A percentile compares a stretch with the other conserved stretches of the same genome.
Conservation (phyloP, 2,113 vertebrate genomes). For the Taurulus bubalis region DNA sequence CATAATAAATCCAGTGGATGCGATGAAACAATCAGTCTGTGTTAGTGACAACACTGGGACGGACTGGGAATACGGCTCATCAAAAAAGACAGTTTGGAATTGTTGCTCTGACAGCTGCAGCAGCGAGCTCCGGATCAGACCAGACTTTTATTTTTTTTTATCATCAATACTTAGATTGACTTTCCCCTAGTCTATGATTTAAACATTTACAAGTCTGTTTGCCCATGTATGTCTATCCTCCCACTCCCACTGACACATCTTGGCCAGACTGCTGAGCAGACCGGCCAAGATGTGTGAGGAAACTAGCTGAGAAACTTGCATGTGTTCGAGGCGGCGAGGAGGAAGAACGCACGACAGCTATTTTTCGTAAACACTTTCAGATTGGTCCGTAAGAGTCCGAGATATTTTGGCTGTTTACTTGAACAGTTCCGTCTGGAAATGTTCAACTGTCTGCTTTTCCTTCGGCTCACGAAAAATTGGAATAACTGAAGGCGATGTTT, state of each 20-base stretch:
- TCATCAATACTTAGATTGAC: conserved; percentile 12
- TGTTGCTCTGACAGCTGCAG: neutral
- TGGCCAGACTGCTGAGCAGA: neutral
- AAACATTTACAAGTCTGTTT: conserved; percentile 35
- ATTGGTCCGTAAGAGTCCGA: neutral
- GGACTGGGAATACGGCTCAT: conserved; percentile 54
- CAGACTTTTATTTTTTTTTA: conserved; percentile 8
- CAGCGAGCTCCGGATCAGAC: neutral
- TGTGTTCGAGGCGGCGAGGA: neutral
- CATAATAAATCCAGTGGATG: conserved; percentile 44
- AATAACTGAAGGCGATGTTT: neutral
- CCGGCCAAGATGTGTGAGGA: conserved; percentile 8
- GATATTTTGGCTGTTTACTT: neutral
- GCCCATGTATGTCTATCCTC: conserved; percentile 3
- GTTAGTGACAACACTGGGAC: conserved; percentile 31
- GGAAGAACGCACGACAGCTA: neutral
- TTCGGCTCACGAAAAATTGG: neutral
- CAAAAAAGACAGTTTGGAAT: conserved; percentile 41
- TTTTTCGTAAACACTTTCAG: conserved; percentile 1
- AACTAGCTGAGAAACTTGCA: neutral
- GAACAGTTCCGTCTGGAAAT: neutral
- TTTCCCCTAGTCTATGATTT: neutral
- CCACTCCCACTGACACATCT: neutral
- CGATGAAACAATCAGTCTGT: conserved; percentile 29
- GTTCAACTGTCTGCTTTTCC: neutral